Percentiles rank a stretch among this genome's conserved stretches.
Evolutionary conservation across 1,140 invertebrate genomes (phyloP).

Genomic region (Drosophila athabasca): DNA sequence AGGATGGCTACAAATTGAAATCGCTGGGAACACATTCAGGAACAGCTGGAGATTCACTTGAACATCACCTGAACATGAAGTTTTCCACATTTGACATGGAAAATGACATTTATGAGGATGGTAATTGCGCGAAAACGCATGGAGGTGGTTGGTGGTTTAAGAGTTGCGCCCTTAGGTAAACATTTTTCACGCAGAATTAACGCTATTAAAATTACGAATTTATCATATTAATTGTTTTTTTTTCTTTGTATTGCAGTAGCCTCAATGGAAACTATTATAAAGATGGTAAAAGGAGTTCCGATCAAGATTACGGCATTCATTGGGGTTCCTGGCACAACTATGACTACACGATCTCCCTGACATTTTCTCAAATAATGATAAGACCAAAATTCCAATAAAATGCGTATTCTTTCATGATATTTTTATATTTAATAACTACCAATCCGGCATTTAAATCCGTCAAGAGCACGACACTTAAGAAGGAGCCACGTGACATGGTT

Average conservation of each 20-base stretch:
- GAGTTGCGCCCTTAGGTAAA: neutral
- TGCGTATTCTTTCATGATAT: no score
- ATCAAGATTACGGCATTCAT: no score
- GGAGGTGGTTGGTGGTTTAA: constrained; percentile 11
- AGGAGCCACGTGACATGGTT: no score
- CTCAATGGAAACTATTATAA: no score
- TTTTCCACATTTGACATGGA: neutral
- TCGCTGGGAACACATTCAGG: neutral
- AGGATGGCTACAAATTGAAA: neutral
- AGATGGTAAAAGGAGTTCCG: no score
- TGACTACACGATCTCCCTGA: neutral
- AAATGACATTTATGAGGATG: no score
- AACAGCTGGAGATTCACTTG: neutral
- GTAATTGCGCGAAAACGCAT: constrained; percentile 3
- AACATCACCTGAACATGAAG: neutral
- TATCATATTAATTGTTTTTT: neutral
- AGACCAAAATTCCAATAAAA: no score
- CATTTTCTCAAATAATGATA: neutral
- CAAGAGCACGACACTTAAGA: no score
- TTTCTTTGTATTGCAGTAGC: neutral
- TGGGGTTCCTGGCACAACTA: no score
- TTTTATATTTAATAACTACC: no score
- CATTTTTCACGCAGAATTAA: neutral
- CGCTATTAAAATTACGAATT: no score
- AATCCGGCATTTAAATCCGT: no score